phyloP scores from a whole-genome alignment of 2,113 vertebrate genomes.

The Oncorhynchus nerka region DNA sequence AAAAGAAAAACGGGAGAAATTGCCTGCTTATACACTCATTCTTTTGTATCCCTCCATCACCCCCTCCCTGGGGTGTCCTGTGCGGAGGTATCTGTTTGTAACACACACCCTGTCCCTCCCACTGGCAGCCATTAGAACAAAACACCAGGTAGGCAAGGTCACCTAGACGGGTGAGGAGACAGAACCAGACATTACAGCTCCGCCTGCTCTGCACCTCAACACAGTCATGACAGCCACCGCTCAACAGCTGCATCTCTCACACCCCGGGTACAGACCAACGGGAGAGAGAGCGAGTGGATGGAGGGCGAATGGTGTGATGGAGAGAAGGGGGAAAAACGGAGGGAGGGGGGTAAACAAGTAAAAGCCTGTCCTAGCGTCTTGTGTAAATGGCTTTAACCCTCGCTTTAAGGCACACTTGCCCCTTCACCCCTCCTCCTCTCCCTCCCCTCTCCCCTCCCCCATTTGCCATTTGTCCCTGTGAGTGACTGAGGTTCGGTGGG shows the following conservation, averaged over 20 bases:
- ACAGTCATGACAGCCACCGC: slow-evolving; percentile 47
- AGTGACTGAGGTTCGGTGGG: not conserved
- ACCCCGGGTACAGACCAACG: not conserved
- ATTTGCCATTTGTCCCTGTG: slow-evolving; percentile 1
- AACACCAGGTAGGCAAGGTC: slow-evolving; percentile 31
- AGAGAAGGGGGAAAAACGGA: not conserved
- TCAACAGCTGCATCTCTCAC: slow-evolving; percentile 45
- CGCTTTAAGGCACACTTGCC: slow-evolving; percentile 74
- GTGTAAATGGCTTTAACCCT: slow-evolving; percentile 80
- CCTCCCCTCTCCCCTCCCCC: slow-evolving; percentile 59
- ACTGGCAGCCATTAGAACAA: slow-evolving; percentile 10
- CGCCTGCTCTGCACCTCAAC: not conserved
- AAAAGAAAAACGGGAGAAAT: not conserved
- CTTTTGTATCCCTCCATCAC: not conserved
- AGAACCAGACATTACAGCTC: not conserved
- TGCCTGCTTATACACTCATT: slow-evolving; percentile 2
- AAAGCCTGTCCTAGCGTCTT: slow-evolving; percentile 59
- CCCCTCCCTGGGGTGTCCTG: not conserved
- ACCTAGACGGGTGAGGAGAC: not conserved
- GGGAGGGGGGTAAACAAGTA: slow-evolving; percentile 59
- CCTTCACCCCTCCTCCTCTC: slow-evolving; percentile 69
- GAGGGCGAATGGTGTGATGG: slow-evolving; percentile 8
- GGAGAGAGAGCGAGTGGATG: slow-evolving; percentile 30
- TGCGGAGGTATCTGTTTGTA: not conserved
- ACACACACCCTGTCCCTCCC: slow-evolving; percentile 9